These are phyloP conservation scores for Sternotherus odoratus DNA, from an alignment of 2,797 vertebrate genomes.

Conservation along the genomic window DNA sequence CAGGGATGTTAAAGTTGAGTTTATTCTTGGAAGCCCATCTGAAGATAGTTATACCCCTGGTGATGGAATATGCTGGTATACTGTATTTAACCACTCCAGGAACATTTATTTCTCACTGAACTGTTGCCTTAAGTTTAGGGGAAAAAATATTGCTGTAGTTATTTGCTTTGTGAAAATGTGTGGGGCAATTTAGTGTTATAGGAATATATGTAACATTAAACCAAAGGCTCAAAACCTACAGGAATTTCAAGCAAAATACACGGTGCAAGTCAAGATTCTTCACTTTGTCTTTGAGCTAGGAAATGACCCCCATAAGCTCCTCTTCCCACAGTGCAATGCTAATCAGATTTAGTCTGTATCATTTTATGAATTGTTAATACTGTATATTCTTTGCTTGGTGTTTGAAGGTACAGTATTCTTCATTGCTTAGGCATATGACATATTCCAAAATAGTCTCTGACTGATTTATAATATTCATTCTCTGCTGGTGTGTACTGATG, in stretches of 20 bases:
- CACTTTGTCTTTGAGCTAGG: background rate
- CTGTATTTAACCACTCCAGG: background rate
- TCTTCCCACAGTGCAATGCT: background rate
- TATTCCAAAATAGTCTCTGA: background rate
- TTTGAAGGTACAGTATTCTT: rapidly evolving
- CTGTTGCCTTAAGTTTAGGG: background rate
- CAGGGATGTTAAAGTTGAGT: background rate
- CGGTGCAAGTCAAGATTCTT: background rate
- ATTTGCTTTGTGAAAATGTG: background rate
- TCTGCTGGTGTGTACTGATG: conserved; percentile 1
- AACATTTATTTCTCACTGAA: background rate
- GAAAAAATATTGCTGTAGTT: background rate
- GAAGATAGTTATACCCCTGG: background rate
- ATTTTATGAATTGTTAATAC: background rate
- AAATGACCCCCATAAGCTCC: background rate
- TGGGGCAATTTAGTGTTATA: background rate
- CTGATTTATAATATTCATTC: background rate
- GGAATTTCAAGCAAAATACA: background rate
- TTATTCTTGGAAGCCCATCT: background rate
- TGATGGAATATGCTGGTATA: background rate
- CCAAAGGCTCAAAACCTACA: background rate
- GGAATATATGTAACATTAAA: background rate
- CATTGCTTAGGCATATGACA: background rate
- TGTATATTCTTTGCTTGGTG: background rate
- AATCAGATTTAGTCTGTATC: background rate